A percentile compares a stretch with the other conserved stretches of the same genome.
Conservation (phyloP, 2,888 invertebrate species). For the Chaitophorus viminalis region DNA sequence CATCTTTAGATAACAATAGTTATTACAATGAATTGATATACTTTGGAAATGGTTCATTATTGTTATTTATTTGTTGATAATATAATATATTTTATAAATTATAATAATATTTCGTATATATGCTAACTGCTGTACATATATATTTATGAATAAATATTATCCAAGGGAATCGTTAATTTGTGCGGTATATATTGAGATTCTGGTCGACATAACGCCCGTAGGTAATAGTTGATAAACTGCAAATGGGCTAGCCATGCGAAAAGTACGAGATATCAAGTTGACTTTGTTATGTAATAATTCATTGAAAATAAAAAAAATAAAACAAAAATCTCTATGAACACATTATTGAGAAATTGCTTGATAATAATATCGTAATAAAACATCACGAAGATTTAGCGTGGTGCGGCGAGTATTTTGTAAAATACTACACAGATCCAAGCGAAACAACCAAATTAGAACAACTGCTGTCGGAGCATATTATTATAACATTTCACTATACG, state of each 20-base stretch:
- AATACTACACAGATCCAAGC: background rate
- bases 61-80: background rate
- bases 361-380: background rate
- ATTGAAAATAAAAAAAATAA: background rate
- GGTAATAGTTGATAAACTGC: background rate
- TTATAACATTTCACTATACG: constrained; percentile 41
- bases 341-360: background rate
- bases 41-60: background rate
- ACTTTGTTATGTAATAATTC: background rate
- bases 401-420: background rate
- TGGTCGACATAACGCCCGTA: background rate
- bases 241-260: background rate
- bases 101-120: background rate
- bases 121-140: background rate
- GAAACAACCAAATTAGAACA: constrained; percentile 34
- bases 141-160: too few species aligned
- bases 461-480: background rate
- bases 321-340: background rate
- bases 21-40: background rate
- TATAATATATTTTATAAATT: too few species aligned
- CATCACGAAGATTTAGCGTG: background rate
- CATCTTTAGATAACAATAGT: background rate
- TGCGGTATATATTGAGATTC: background rate
- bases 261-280: background rate
- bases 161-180: background rate